These are phyloP conservation scores for Acleris sparsana DNA, from an alignment of 2,888 invertebrate species.

Conservation along the genomic window DNA sequence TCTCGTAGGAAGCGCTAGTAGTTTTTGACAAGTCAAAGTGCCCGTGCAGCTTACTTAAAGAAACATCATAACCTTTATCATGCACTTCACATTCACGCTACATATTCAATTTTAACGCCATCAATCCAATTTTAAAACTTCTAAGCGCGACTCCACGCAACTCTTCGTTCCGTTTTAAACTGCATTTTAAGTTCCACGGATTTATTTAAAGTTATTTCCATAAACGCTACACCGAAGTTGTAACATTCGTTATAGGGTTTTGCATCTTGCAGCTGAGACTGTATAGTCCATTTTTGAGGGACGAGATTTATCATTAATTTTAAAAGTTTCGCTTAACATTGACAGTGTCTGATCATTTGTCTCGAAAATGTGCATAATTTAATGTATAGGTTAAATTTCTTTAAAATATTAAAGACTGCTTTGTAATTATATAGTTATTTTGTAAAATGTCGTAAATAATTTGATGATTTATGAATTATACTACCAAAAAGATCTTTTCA, in stretches of 20 bases:
- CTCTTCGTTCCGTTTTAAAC: constrained; percentile 50
- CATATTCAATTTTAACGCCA: constrained; percentile 6
- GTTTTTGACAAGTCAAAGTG: too few species aligned
- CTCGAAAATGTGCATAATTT: constrained; percentile 16
- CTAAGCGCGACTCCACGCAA: constrained; percentile 45
- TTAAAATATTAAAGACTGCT: neutral
- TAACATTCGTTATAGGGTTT: constrained; percentile 39
- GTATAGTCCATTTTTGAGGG: constrained; percentile 8
- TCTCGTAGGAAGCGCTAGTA: too few species aligned
- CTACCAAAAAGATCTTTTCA: too few species aligned
- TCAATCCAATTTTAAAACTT: constrained; percentile 31
- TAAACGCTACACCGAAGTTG: constrained; percentile 53
- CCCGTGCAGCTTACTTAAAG: too few species aligned
- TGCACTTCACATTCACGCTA: neutral
- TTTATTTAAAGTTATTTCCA: constrained; percentile 75
- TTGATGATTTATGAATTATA: too few species aligned
- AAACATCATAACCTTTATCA: too few species aligned
- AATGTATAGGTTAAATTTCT: neutral
- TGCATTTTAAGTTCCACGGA: constrained; percentile 69
- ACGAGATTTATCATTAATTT: constrained; percentile 13
- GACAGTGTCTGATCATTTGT: constrained; percentile 12
- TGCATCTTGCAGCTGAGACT: constrained; percentile 43
- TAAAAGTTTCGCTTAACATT: constrained; percentile 23
- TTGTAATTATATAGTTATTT: too few species aligned
- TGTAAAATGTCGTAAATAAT: too few species aligned